Base-by-base conservation (phyloP, 2,888 invertebrate genomes). In the Papilio gigon region DNA sequence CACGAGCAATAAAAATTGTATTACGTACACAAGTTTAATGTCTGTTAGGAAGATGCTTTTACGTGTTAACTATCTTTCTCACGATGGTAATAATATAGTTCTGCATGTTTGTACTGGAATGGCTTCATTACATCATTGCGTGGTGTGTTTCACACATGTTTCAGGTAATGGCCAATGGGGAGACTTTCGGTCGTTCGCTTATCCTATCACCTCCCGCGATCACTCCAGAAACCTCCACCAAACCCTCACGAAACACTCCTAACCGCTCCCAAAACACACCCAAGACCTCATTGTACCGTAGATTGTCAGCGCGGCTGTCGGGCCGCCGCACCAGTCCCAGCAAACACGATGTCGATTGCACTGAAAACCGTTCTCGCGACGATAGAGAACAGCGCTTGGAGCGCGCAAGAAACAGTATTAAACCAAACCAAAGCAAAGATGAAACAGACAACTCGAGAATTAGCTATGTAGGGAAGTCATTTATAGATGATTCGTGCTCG, bases 141-240 rank as follows among this genome's bases (percentile, higher is more conserved):
- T 92, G 90, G 92, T 91, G 91, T 91, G 91, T 91, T 90, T 93
- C 92, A 90, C 92, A 87, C 93, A 92, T 92, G 93, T 94, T 94
- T 93, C 94, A 94, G 94, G 94, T 94, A 85, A 93, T 93, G 93
- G 94, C 94, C 90, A 93, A 93, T 89, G 93, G 93, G 88, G 94
- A 94, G 92, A 93, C 93, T 91, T 94, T 93, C 93, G 93, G 93
- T 90, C 91, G 92, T 92, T 93, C 93, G 93, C 92, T 91, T 93
- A 92, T 93, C 93, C 92, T 90, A 72, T 92, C 92, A 72, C 90
- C 91, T 71, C 89, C 82, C 76, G 86, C 86, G 68, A 90, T 80
- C 83, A 92, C 86, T 70, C 86, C 91, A 71, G 87, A 81, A 79
- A 81, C 84, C 72, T 78, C 84, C 76, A 72, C 77, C 68, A 86